Conservation (phyloP, 2,888 invertebrate species). For the Candidula unifasciata region DNA sequence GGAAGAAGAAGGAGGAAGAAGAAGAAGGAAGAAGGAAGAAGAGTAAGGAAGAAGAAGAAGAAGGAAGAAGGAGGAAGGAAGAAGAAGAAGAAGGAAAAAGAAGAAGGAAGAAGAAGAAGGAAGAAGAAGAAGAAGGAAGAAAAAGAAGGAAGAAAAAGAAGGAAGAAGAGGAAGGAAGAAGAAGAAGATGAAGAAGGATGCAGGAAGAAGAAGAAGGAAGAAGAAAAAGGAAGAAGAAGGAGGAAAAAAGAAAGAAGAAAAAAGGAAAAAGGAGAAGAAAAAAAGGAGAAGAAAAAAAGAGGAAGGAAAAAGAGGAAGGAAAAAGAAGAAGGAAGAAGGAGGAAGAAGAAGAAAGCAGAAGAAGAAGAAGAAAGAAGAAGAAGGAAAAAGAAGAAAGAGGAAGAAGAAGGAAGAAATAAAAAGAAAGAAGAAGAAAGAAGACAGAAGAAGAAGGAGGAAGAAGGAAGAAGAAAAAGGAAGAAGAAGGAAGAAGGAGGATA, state of each 20-base stretch:
- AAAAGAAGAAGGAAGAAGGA: slow-evolving; percentile 9
- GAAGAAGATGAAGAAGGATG: too few relatives aligned
- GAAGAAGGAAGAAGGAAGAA: too few relatives aligned
- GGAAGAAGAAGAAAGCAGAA: too few relatives aligned
- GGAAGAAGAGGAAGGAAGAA: background rate
- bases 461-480: background rate
- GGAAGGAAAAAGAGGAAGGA: background rate
- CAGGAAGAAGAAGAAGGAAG: background rate
- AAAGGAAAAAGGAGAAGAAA: background rate
- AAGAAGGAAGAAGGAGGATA: too few relatives aligned
- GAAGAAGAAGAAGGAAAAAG: background rate
- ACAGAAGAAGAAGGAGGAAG: too few relatives aligned
- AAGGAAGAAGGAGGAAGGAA: background rate
- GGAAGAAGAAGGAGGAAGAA: background rate
- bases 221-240: background rate
- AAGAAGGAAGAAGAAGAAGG: background rate
- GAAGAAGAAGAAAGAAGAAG: too few relatives aligned
- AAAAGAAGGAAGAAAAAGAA: background rate
- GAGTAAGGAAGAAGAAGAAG: too few relatives aligned
- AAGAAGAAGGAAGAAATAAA: too few relatives aligned
- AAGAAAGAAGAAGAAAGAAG: too few relatives aligned
- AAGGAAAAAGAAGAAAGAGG: background rate
- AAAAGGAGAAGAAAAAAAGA: background rate
- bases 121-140: background rate
- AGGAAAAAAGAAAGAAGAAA: background rate